Percentiles rank a stretch among this genome's conserved stretches.
phyloP scores from a whole-genome alignment of 2,888 invertebrate genomes.

The Callinectes sapidus region DNA sequence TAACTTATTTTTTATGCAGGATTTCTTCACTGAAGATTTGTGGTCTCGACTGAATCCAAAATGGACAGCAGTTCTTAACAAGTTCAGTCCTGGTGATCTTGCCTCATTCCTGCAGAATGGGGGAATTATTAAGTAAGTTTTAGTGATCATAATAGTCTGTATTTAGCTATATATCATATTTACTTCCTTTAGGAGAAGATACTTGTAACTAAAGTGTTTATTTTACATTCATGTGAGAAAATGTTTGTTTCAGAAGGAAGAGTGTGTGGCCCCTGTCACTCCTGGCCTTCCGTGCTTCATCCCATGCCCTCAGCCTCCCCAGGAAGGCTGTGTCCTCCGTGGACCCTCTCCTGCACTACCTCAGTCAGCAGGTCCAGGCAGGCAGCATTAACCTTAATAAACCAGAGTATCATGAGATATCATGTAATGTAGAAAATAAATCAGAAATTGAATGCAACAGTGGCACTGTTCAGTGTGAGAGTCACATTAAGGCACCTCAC shows the following conservation, averaged over 20 bases:
- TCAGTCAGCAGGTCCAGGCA: conserved; percentile 6
- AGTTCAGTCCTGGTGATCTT: conserved; percentile 54
- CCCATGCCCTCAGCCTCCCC: conserved; percentile 62
- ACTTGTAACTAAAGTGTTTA: neutral
- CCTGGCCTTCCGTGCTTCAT: conserved; percentile 59
- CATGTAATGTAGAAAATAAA: neutral
- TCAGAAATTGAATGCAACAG: neutral
- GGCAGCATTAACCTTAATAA: neutral
- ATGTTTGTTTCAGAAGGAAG: conserved; percentile 40
- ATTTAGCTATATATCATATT: neutral
- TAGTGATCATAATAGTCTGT: neutral
- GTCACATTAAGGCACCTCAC: neutral
- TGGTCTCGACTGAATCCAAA: conserved; percentile 61
- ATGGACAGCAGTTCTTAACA: conserved; percentile 52
- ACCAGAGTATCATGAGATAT: neutral
- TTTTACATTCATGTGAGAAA: neutral
- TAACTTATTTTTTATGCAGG: conserved; percentile 44
- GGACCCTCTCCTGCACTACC: conserved; percentile 44
- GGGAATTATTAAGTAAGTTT: conserved; percentile 35
- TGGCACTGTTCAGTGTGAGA: neutral
- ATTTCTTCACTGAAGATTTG: conserved; percentile 67
- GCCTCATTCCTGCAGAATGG: conserved; percentile 51
- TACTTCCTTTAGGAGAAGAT: neutral
- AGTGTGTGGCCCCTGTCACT: conserved; percentile 63
- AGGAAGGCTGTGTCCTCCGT: conserved; percentile 54